Conservation (phyloP, 1,140 invertebrate genomes). For the Drosophila melanogaster region DNA sequence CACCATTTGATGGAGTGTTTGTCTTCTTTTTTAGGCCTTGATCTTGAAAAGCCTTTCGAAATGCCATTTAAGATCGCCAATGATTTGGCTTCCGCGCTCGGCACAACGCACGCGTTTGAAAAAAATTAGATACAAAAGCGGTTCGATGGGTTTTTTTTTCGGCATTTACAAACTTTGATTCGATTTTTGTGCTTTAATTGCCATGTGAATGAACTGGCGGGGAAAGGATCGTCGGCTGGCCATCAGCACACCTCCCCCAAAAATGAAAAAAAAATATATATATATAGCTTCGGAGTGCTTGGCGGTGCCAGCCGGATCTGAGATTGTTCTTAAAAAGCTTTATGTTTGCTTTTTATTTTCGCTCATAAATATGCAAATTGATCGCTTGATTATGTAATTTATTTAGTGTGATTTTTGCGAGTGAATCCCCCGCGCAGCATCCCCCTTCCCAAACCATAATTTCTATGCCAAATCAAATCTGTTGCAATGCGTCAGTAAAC, state of each 20-base stretch:
- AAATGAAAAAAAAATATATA: not conserved
- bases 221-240: constrained; percentile 56
- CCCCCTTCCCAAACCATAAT: not conserved
- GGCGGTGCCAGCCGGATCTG: constrained; percentile 74
- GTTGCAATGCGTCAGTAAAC: constrained; percentile 33
- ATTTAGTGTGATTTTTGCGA: constrained; percentile 34
- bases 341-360: constrained; percentile 67
- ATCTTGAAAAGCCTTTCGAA: constrained; percentile 83
- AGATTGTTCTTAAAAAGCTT: constrained; percentile 60
- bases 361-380: constrained; percentile 78
- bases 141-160: constrained; percentile 35
- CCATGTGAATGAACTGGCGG: constrained; percentile 75
- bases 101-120: constrained; percentile 56
- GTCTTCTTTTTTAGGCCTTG: constrained; percentile 60
- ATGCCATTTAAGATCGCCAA: constrained; percentile 51
- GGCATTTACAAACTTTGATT: constrained; percentile 18
- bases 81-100: constrained; percentile 65
- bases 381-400: constrained; percentile 73
- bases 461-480: constrained; percentile 9
- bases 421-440: constrained; percentile 14
- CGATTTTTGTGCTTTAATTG: constrained; percentile 42
- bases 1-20: constrained; percentile 51
- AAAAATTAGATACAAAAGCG: constrained; percentile 20
- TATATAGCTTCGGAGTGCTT: constrained; percentile 40
- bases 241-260: constrained; percentile 20